These are phyloP conservation scores for Tetragnatha montana DNA, from an alignment of 2,888 invertebrate genomes.

Conservation along the genomic window DNA sequence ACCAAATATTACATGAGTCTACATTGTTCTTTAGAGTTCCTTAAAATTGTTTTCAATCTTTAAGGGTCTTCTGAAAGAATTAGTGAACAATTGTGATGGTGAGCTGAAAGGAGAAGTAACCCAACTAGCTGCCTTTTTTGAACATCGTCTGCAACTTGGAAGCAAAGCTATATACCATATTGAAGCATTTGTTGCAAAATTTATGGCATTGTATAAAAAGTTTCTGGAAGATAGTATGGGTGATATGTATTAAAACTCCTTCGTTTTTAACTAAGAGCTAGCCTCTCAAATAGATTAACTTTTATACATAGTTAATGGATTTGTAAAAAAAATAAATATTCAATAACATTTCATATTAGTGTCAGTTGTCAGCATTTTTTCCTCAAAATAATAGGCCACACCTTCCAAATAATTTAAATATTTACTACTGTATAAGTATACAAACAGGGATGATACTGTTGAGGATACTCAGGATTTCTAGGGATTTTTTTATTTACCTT, in stretches of 20 bases:
- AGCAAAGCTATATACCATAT: conserved; percentile 97
- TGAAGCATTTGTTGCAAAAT: conserved; percentile 97
- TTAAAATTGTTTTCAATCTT: conserved; percentile 69
- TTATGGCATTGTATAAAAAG: conserved; percentile 94
- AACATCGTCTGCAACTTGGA: conserved; percentile 93
- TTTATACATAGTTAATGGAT: neutral
- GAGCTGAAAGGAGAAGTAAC: conserved; percentile 90
- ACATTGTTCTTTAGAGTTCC: neutral
- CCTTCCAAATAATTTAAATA: neutral
- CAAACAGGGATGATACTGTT: too few relatives aligned
- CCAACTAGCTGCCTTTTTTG: conserved; percentile 90
- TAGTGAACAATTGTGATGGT: conserved; percentile 92
- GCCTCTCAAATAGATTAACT: neutral
- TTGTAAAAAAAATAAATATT: too few relatives aligned
- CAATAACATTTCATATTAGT: too few relatives aligned
- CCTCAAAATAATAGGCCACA: neutral
- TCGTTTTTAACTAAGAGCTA: neutral
- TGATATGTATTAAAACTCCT: conserved; percentile 74
- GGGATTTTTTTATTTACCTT: too few relatives aligned
- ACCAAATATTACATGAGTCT: neutral
- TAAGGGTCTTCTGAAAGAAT: conserved; percentile 85
- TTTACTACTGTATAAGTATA: neutral
- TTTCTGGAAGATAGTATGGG: conserved; percentile 86
- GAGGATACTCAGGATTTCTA: too few relatives aligned
- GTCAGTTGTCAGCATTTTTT: neutral